Percentiles rank a stretch among this genome's conserved stretches.
These are phyloP conservation scores for Galaxias olidus DNA, from an alignment of 2,797 vertebrate species.

Conservation along the genomic window DNA sequence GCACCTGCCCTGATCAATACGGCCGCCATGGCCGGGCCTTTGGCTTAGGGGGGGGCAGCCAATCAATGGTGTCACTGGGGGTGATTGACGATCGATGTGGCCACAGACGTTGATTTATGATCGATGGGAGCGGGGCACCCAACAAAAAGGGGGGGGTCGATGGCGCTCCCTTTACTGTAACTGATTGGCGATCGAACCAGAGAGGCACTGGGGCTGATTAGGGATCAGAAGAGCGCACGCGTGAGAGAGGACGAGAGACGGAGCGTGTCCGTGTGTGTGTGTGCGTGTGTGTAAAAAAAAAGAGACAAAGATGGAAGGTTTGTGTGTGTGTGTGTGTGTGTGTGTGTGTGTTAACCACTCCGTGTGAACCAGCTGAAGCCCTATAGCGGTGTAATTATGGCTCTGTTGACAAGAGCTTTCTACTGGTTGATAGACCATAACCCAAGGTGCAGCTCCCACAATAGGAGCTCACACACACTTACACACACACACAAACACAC, in stretches of 20 bases:
- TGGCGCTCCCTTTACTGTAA: conserved; percentile 64
- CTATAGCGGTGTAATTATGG: conserved; percentile 68
- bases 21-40: conserved; percentile 45
- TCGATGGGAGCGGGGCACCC: conserved; percentile 61
- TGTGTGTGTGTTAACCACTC: conserved; percentile 50
- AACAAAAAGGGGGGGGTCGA: conserved; percentile 61
- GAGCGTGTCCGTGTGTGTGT: conserved; percentile 31
- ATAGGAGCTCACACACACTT: conserved; percentile 13
- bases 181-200: conserved; percentile 69
- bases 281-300: background rate
- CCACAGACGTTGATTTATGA: conserved; percentile 70
- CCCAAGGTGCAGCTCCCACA: conserved; percentile 66
- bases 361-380: conserved; percentile 46
- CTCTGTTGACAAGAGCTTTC: conserved; percentile 65
- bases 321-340: conserved; percentile 15
- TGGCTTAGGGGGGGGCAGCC: conserved; percentile 47
- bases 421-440: conserved; percentile 59
- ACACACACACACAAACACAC: background rate
- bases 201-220: conserved; percentile 65
- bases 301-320: conserved; percentile 53
- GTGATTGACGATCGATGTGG: conserved; percentile 71
- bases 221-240: conserved; percentile 52
- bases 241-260: conserved; percentile 55
- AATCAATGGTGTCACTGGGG: conserved; percentile 65
- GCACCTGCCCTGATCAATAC: conserved; percentile 64